Evolutionary conservation across 2,888 invertebrate genomes (phyloP).

Genomic region (Balanococcus diminutus): DNA sequence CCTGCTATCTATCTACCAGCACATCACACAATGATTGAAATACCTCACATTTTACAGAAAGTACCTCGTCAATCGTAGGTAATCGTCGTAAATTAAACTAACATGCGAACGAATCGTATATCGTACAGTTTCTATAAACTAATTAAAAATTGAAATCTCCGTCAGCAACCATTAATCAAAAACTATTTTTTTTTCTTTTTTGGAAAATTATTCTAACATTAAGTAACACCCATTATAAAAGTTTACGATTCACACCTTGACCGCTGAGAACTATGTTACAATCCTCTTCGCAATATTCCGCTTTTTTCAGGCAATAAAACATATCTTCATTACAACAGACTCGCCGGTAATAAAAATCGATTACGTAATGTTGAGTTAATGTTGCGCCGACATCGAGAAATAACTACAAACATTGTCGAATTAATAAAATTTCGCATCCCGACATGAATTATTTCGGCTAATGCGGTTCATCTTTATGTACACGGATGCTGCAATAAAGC

Average conservation of each 20-base stretch:
- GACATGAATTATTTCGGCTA: constrained; percentile 22
- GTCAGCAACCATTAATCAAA: neutral
- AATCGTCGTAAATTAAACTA: neutral
- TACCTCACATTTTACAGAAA: neutral
- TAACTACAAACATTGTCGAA: constrained; percentile 45
- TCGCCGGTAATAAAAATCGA: constrained; percentile 44
- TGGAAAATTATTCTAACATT: constrained; percentile 43
- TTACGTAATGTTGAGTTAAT: constrained; percentile 50
- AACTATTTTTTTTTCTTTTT: constrained; percentile 14
- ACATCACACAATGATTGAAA: neutral
- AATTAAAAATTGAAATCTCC: constrained; percentile 5
- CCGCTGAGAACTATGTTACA: constrained; percentile 51
- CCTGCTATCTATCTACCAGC: too few relatives aligned
- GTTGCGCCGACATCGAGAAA: constrained; percentile 42
- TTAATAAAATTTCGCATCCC: neutral
- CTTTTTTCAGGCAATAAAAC: constrained; percentile 49
- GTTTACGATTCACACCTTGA: constrained; percentile 53
- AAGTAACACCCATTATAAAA: constrained; percentile 49
- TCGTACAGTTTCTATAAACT: neutral
- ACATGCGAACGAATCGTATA: neutral
- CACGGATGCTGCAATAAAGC: neutral
- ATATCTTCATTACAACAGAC: constrained; percentile 51
- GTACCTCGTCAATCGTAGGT: neutral
- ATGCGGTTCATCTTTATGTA: neutral
- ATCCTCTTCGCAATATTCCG: constrained; percentile 49